phyloP scores from a whole-genome alignment of 30 jellyfish, hydroid and myxozoan species.

The Turritopsis rubra region DNA sequence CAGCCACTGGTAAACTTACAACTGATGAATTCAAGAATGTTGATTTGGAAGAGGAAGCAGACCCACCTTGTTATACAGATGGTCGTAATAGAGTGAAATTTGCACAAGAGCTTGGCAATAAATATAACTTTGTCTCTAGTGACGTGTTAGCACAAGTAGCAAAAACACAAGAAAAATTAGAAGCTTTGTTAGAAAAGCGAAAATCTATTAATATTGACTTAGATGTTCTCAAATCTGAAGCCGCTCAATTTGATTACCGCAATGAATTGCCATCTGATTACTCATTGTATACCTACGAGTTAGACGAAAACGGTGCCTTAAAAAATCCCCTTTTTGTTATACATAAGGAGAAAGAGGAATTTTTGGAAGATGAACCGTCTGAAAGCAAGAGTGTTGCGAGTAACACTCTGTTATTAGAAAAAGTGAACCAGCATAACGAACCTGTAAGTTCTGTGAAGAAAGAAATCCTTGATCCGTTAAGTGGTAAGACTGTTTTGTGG shows the following conservation, averaged over 20 bases:
- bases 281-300: constrained; percentile 28
- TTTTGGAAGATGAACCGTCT: neutral
- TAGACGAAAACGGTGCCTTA: constrained; percentile 38
- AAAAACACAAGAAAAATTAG: constrained; percentile 71
- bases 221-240: constrained; percentile 41
- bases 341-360: constrained; percentile 14
- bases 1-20: constrained; percentile 88
- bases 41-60: constrained; percentile 97
- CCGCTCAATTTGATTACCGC: constrained; percentile 22
- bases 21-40: constrained; percentile 84
- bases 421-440: neutral
- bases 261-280: constrained; percentile 36
- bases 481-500: neutral
- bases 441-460: neutral
- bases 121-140: constrained; percentile 35
- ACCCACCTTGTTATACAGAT: constrained; percentile 87
- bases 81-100: constrained; percentile 83
- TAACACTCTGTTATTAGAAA: constrained; percentile 18
- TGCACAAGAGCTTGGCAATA: constrained; percentile 47
- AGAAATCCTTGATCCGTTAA: neutral
- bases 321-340: constrained; percentile 24
- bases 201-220: constrained; percentile 52
- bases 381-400: constrained; percentile 13
- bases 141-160: constrained; percentile 64
- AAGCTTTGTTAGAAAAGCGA: constrained; percentile 54